Base-by-base conservation (phyloP, 2,113 vertebrate species). In the Engystomops pustulosus region DNA sequence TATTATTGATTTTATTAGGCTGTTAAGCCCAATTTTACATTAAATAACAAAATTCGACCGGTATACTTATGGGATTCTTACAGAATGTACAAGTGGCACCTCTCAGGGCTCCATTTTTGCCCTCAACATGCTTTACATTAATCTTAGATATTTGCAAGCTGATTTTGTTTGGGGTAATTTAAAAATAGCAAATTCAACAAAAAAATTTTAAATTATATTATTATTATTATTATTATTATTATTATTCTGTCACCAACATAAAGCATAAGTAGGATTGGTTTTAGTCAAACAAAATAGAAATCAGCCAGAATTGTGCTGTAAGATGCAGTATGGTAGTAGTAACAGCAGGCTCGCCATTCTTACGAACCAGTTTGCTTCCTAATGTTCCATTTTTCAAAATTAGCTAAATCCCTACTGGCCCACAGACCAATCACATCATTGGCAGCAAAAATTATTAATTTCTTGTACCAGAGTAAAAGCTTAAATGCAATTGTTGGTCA, bases 401-500 rank as follows among this genome's bases (percentile, higher is more conserved):
- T 67, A 36, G 62, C 17, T 1, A 20, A 34, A 18, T 36, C 62
- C 62, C 62, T 15, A 36, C 30, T 25, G 30, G 27, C 14, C 27
- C 15, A 7, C 2, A 18, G 14, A 65, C 27, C 60, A 34, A 32
- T 65, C 60, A 2, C 1, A 6, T 65, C 60, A 34, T 65, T 34
- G 60, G 30, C 60, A 65, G 30, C n/a, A 60, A 65, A 65, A 14
- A 65, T 65, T 65, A 65, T 32, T 32, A 32, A 65, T 65, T 65
- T 65, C 60, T 65, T 25, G 60, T 65, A 34, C 60, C 60, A 34
- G 27, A 32, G 30, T 65, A 32, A 65, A 65, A 32, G 14, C 30
- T 65, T 32, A 65, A 65, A 65, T 34, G 60, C 60, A 65, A 18
- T 65, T 32, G 60, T 65, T 65, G 60, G 60, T 65, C 60, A 32